phyloP scores from a whole-genome alignment of 2,797 vertebrate species.

The Smutsia temminckii region DNA sequence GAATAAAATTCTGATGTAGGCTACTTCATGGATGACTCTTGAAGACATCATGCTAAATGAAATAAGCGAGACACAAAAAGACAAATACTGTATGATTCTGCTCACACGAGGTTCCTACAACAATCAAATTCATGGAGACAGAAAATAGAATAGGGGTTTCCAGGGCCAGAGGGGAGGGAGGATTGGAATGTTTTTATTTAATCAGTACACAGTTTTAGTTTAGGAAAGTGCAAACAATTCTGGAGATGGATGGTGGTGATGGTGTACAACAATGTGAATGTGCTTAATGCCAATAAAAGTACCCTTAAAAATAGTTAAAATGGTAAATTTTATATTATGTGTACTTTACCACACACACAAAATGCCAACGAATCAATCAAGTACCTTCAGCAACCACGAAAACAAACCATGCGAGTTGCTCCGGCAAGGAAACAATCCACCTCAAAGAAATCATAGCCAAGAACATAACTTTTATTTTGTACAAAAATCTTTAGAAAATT shows the following conservation, averaged over 20 bases:
- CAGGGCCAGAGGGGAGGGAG: too few relatives aligned
- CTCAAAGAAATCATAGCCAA: background rate
- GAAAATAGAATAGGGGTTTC: background rate
- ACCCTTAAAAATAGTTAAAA: background rate
- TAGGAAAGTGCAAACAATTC: background rate
- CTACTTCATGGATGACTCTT: background rate
- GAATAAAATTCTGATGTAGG: background rate
- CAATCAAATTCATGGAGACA: background rate
- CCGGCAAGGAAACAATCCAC: background rate
- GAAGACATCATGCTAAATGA: background rate
- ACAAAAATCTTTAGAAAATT: slow-evolving; percentile 21
- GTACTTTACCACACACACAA: background rate
- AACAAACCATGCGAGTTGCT: background rate
- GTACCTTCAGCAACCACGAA: background rate
- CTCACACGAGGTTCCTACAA: background rate
- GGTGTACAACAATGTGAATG: background rate
- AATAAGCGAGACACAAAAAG: background rate
- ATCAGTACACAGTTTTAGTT: background rate
- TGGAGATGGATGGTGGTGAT: background rate
- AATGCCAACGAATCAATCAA: background rate
- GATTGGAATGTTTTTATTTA: background rate
- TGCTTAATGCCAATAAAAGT: background rate
- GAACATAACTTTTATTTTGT: background rate
- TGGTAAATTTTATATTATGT: background rate
- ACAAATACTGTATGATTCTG: background rate